Percentiles rank a stretch among this genome's conserved stretches.
phyloP scores from a whole-genome alignment of 2,888 invertebrate genomes.

The Perizoma affinitatum region DNA sequence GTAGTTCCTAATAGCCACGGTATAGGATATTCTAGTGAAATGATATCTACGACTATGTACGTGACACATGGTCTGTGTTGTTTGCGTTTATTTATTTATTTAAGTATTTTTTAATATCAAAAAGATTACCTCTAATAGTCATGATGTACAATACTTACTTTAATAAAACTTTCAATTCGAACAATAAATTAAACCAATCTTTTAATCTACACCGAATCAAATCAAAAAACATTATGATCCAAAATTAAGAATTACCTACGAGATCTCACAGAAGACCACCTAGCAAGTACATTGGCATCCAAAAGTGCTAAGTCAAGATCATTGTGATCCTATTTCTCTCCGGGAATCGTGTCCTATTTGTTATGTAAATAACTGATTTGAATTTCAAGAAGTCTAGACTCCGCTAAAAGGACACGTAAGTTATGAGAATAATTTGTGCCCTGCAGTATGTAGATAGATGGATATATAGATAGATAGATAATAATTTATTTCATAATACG shows the following conservation, averaged over 20 bases:
- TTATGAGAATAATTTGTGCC: slow-evolving; percentile 7
- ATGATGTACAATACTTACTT: not conserved
- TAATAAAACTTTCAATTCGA: too few relatives aligned
- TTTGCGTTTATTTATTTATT: too few relatives aligned
- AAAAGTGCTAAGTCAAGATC: slow-evolving; percentile 32
- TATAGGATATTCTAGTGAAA: too few relatives aligned
- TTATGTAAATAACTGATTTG: slow-evolving; percentile 39
- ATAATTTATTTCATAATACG: too few relatives aligned
- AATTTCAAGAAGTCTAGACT: slow-evolving; percentile 36
- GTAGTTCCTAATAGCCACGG: too few relatives aligned
- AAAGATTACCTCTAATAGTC: too few relatives aligned
- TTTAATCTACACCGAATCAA: slow-evolving; percentile 14
- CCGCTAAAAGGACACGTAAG: slow-evolving; percentile 9
- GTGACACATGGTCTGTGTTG: too few relatives aligned
- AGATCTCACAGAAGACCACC: slow-evolving; percentile 49
- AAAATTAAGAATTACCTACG: slow-evolving; percentile 53
- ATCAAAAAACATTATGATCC: slow-evolving; percentile 45
- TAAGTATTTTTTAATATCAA: too few relatives aligned
- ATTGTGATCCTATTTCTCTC: slow-evolving; percentile 13
- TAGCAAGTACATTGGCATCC: slow-evolving; percentile 38
- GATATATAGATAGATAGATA: too few relatives aligned
- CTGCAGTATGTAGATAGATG: not conserved
- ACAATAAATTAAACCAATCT: not conserved
- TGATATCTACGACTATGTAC: too few relatives aligned
- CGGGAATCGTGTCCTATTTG: slow-evolving; percentile 14